Base-by-base conservation (phyloP, 1,140 invertebrate species). In the Thereuonema tuberculata region DNA sequence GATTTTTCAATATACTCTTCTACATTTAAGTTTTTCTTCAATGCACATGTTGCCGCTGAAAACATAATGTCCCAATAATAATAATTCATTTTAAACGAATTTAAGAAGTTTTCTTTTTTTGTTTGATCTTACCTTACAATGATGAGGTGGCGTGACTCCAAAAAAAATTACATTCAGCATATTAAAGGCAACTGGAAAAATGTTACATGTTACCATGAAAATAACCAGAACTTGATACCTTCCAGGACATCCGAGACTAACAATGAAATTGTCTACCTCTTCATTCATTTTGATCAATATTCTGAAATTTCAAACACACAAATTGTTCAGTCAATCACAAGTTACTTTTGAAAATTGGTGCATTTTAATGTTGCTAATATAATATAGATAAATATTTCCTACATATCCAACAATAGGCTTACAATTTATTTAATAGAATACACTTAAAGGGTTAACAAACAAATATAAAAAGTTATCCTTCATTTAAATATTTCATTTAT, bases 171-270 rank as follows among this genome's bases (percentile, higher is more conserved):
- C 69, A 9, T 77, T 60, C 25, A 74, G 66, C 56, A 78, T 72
- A 65, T 74, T 76, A 64, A 78, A 74, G 0, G 70, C 67, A 0
- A 78, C 74, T 26, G 75, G 74, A 20, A 74, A 67, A 61, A 76
- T 74, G 65, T 77, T 76, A 47, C 74, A 66, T 21, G 70, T 71
- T 2, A 80, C 58, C 0, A 79, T 61, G 50, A 77, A 59, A 29
- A 72, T 69, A 9, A 77, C 61, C 14, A 78, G 60, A n/a, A 77
- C 59, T 67, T 77, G 75, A 64, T 74, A 78, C 25, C 71, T 69
- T 49, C 75, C 76, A 21, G 68, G 70, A 17, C 60, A 58, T 2
- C 70, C 69, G 5, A 72, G 61, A 24, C 64, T 61, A 27, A 66
- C 61, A 20, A 71, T 49, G 17, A 71, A 58, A 1, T 60, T 61